phyloP scores from a whole-genome alignment of 2,888 invertebrate genomes.

The Eupithecia inturbata region DNA sequence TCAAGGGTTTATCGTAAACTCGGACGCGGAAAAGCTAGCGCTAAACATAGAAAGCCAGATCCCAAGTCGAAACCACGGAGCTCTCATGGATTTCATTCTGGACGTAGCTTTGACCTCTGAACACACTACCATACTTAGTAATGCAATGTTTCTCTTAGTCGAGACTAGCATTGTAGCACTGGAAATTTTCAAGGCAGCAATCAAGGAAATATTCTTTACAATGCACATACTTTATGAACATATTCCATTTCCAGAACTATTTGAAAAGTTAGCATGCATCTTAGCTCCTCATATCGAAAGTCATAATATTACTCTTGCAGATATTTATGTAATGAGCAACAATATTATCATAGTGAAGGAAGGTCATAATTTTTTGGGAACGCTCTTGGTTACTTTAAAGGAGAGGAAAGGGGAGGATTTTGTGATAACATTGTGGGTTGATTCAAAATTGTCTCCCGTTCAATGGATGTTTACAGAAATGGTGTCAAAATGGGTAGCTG shows the following conservation, averaged over 20 bases:
- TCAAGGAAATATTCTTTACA: not conserved
- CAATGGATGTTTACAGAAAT: slow-evolving; percentile 76
- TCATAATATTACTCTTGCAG: not conserved
- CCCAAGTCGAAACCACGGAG: not conserved
- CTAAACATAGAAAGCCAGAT: not conserved
- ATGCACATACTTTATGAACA: not conserved
- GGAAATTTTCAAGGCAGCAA: not conserved
- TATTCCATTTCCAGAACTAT: not conserved
- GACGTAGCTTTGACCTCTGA: not conserved
- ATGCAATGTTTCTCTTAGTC: slow-evolving; percentile 1
- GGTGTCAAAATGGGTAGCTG: slow-evolving; percentile 62
- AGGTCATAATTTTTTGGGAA: not conserved
- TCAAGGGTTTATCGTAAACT: not conserved
- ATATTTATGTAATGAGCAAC: not conserved
- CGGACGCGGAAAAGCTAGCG: not conserved
- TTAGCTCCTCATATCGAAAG: not conserved
- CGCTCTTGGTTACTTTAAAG: not conserved
- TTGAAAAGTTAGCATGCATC: not conserved
- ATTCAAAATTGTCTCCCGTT: slow-evolving; percentile 66
- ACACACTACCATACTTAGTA: not conserved
- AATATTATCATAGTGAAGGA: not conserved
- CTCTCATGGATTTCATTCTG: not conserved
- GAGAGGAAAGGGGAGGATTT: slow-evolving; percentile 75
- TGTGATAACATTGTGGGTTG: slow-evolving; percentile 71
- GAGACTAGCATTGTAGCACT: not conserved